phyloP scores from a whole-genome alignment of 1,140 invertebrate genomes.

The Brachionus angularis region DNA sequence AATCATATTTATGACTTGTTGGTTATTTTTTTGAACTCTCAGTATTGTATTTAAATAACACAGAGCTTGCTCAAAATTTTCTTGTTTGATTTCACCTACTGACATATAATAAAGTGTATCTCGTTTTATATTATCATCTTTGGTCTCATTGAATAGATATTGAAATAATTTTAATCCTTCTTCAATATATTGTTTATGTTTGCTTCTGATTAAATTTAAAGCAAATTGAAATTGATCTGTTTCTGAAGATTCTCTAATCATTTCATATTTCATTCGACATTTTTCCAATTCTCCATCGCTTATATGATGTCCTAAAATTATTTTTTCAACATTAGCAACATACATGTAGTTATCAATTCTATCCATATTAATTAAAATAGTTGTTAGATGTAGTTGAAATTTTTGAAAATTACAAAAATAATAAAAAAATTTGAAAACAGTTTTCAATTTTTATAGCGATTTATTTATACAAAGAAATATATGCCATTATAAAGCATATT shows the following conservation, averaged over 20 bases:
- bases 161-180: conserved; percentile 32
- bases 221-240: conserved; percentile 37
- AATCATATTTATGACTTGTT: conserved; percentile 18
- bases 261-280: not conserved
- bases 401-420: too few relatives aligned
- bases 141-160: conserved; percentile 4
- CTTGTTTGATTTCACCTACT: conserved; percentile 18
- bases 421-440: too few relatives aligned
- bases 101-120: conserved; percentile 42
- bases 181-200: not conserved
- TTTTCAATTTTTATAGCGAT: too few relatives aligned
- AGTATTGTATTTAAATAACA: conserved; percentile 35
- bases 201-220: conserved; percentile 36
- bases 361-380: too few relatives aligned
- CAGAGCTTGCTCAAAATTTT: conserved; percentile 34
- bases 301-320: conserved; percentile 23
- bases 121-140: conserved; percentile 42
- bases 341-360: too few relatives aligned
- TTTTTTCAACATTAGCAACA: conserved; percentile 12
- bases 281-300: conserved; percentile 24
- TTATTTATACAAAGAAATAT: too few relatives aligned
- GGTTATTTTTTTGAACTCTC: conserved; percentile 11
- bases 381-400: too few relatives aligned
- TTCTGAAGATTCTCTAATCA: not conserved
- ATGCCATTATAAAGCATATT: too few relatives aligned